These are phyloP conservation scores for Hydractinia symbiolongicarpus DNA, from an alignment of 30 jellyfish, hydroid and myxozoan genomes.

Conservation along the genomic window DNA sequence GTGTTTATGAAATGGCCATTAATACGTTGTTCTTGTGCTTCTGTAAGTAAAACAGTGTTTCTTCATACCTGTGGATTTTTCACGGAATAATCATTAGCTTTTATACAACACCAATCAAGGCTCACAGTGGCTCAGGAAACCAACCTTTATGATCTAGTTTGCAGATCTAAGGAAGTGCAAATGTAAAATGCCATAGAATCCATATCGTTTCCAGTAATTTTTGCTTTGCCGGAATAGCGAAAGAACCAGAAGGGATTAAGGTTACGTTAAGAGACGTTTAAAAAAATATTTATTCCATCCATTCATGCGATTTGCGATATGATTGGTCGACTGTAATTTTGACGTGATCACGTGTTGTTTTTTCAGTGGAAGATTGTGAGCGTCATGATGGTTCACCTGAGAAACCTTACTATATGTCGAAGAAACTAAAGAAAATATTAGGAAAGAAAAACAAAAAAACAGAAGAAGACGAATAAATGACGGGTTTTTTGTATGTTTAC, in stretches of 20 bases:
- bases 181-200: too few relatives aligned
- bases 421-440: constrained; percentile 52
- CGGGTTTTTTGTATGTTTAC: neutral
- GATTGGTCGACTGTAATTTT: neutral
- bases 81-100: neutral
- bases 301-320: neutral
- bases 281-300: neutral
- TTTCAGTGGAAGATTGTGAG: constrained; percentile 78
- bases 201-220: neutral
- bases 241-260: neutral
- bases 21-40: constrained; percentile 81
- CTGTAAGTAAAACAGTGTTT: constrained; percentile 45
- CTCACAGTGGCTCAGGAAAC: too few relatives aligned
- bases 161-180: too few relatives aligned
- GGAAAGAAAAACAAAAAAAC: constrained; percentile 43
- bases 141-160: too few relatives aligned
- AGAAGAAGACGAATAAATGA: constrained; percentile 1
- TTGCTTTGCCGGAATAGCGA: neutral
- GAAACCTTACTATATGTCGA: constrained; percentile 85
- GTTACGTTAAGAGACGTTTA: neutral
- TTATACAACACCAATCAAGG: neutral
- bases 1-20: constrained; percentile 85
- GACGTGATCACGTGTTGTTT: neutral
- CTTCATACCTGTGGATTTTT: neutral
- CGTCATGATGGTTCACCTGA: constrained; percentile 87